A percentile compares a stretch with the other conserved stretches of the same genome.
Conservation (phyloP, 2,888 invertebrate species). For the Pycnomerus fuliginosus region DNA sequence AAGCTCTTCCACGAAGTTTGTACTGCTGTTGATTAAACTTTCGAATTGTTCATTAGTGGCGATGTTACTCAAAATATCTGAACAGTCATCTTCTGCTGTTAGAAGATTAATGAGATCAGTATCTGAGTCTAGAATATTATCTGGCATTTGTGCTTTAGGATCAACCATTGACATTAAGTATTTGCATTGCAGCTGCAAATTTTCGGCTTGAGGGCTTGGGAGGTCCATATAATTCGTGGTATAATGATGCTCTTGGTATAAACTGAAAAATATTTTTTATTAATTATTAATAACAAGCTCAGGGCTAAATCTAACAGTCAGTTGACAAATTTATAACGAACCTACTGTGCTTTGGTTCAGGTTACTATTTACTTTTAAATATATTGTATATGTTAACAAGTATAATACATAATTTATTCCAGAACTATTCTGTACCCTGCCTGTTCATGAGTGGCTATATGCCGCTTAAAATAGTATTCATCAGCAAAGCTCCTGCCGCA, state of each 20-base stretch:
- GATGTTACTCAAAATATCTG: slow-evolving; percentile 47
- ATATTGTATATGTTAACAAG: not conserved
- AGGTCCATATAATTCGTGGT: slow-evolving; percentile 32
- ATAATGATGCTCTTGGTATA: slow-evolving; percentile 37
- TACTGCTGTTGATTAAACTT: slow-evolving; percentile 38
- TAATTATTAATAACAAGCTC: no score
- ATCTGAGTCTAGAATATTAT: slow-evolving; percentile 42
- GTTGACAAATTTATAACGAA: no score
- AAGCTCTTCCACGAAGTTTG: slow-evolving; percentile 32
- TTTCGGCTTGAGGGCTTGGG: slow-evolving; percentile 17
- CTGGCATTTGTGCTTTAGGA: slow-evolving; percentile 31
- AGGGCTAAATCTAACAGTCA: no score
- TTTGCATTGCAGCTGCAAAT: slow-evolving; percentile 32
- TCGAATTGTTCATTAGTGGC: slow-evolving; percentile 47
- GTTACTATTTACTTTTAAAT: not conserved
- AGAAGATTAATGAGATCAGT: slow-evolving; percentile 46
- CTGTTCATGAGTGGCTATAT: slow-evolving; percentile 47
- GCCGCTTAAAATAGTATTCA: slow-evolving; percentile 51
- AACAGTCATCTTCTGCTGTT: slow-evolving; percentile 47
- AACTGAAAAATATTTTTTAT: slow-evolving; percentile 34
- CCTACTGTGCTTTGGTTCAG: not conserved
- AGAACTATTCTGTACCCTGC: slow-evolving; percentile 24
- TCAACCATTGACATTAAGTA: slow-evolving; percentile 40
- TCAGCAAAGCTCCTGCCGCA: slow-evolving; percentile 51
- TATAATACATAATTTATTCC: slow-evolving; percentile 7